A percentile compares a stretch with the other conserved stretches of the same genome.
Conservation (phyloP, 2,797 vertebrate species). For the Brachyalestes nurse region DNA sequence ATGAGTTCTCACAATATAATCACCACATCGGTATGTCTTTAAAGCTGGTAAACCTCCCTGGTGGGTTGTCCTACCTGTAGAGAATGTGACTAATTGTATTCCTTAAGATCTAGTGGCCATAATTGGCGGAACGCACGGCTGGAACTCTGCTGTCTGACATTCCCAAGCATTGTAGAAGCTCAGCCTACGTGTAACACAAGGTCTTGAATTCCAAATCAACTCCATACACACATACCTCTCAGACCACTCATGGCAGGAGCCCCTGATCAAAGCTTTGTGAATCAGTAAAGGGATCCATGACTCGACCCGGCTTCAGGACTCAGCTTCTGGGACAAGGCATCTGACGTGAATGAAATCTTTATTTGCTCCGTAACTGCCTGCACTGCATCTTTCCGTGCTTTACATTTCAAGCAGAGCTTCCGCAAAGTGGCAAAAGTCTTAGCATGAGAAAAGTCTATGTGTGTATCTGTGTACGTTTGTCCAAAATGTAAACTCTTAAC, state of each 20-base stretch:
- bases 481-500: slow-evolving; percentile 28
- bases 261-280: slow-evolving; percentile 31
- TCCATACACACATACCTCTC: slow-evolving; percentile 4
- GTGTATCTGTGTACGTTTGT: slow-evolving; percentile 13
- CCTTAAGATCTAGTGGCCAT: not conserved
- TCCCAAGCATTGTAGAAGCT: not conserved
- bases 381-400: slow-evolving; percentile 4
- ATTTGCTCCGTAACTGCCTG: slow-evolving; percentile 13
- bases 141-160: slow-evolving; percentile 1
- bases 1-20: not conserved
- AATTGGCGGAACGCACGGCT: slow-evolving; percentile 6
- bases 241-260: slow-evolving; percentile 5
- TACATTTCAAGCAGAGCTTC: not conserved
- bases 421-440: slow-evolving; percentile 22
- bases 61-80: not conserved
- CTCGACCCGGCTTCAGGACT: slow-evolving; percentile 3
- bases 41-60: not conserved
- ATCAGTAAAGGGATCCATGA: slow-evolving; percentile 9
- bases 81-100: slow-evolving; percentile 18
- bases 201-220: not conserved
- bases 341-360: not conserved
- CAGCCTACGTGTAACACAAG: not conserved
- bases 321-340: not conserved
- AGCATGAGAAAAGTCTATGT: slow-evolving; percentile 3
- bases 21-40: not conserved